phyloP scores from a whole-genome alignment of 2,797 vertebrate species.

The Notolepis coatsorum region DNA sequence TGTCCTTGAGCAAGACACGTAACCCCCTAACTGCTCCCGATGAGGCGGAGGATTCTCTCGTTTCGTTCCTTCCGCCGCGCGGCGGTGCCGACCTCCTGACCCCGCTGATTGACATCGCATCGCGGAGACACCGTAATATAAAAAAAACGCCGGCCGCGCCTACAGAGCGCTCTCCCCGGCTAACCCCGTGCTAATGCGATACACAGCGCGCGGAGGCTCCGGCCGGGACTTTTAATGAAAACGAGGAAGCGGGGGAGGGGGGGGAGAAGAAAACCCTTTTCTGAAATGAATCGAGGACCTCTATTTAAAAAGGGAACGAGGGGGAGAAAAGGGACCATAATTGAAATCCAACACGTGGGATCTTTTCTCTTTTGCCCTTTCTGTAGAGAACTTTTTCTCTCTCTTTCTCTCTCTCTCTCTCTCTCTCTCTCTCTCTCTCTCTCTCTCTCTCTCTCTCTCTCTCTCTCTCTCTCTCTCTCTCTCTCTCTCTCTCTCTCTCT shows the following conservation, averaged over 20 bases:
- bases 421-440: no score
- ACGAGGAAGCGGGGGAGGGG: conserved; percentile 61
- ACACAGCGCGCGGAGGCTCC: conserved; percentile 58
- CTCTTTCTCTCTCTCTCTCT: no score
- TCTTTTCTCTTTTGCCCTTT: conserved; percentile 35
- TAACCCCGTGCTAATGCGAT: conserved; percentile 59
- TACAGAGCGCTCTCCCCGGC: conserved; percentile 48
- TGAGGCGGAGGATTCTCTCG: no score
- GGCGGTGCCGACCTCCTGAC: conserved; percentile 69
- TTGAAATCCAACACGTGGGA: conserved; percentile 68
- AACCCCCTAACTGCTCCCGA: no score
- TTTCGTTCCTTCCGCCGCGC: no score
- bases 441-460: no score
- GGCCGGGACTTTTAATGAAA: conserved; percentile 75
- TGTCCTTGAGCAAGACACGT: no score
- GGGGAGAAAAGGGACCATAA: conserved; percentile 58
- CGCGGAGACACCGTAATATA: conserved; percentile 74
- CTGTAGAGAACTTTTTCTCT: conserved; percentile 50
- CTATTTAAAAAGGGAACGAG: conserved; percentile 73
- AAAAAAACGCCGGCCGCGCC: conserved; percentile 54
- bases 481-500: no score
- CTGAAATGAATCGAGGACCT: conserved; percentile 72
- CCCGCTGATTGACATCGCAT: conserved; percentile 75
- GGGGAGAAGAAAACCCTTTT: conserved; percentile 60
- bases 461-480: no score